These are phyloP conservation scores for Anagyrus pseudococci DNA, from an alignment of 2,888 invertebrate species.

Conservation along the genomic window DNA sequence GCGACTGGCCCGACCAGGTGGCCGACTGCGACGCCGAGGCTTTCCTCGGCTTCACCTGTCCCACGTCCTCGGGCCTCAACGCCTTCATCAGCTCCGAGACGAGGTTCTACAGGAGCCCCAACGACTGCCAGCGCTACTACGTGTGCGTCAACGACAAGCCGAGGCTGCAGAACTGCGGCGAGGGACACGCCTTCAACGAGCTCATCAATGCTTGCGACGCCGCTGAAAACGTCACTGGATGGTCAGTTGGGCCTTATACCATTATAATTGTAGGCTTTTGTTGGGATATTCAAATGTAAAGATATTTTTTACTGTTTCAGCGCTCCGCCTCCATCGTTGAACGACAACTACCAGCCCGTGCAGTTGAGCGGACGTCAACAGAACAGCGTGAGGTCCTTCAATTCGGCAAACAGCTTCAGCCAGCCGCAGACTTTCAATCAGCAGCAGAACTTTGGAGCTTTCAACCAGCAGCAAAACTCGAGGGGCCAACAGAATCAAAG, in stretches of 20 bases:
- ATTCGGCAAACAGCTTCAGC: too few species aligned
- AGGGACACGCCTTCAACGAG: conserved; percentile 80
- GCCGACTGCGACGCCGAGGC: conserved; percentile 81
- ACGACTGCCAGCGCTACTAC: conserved; percentile 80
- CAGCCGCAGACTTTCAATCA: conserved; percentile 5
- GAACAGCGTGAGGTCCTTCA: not conserved
- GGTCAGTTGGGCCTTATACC: conserved; percentile 57
- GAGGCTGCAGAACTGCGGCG: conserved; percentile 77
- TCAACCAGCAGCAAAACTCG: conserved; percentile 12
- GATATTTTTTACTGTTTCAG: conserved; percentile 16
- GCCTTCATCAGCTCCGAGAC: conserved; percentile 62
- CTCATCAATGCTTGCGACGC: conserved; percentile 76
- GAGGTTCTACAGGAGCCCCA: conserved; percentile 66
- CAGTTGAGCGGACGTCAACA: too few species aligned
- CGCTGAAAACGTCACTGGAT: conserved; percentile 78
- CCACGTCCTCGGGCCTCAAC: conserved; percentile 65
- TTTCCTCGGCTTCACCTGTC: conserved; percentile 82
- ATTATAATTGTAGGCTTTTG: not conserved
- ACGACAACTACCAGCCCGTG: conserved; percentile 8
- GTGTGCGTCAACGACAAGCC: conserved; percentile 79
- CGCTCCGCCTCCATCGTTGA: conserved; percentile 23
- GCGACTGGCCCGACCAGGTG: conserved; percentile 90
- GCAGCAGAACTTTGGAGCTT: conserved; percentile 12
- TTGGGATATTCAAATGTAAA: not conserved
- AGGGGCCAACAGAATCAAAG: conserved; percentile 2